These are phyloP conservation scores for Malurus leucopterus DNA, from an alignment of 2,797 vertebrate species.

Conservation along the genomic window DNA sequence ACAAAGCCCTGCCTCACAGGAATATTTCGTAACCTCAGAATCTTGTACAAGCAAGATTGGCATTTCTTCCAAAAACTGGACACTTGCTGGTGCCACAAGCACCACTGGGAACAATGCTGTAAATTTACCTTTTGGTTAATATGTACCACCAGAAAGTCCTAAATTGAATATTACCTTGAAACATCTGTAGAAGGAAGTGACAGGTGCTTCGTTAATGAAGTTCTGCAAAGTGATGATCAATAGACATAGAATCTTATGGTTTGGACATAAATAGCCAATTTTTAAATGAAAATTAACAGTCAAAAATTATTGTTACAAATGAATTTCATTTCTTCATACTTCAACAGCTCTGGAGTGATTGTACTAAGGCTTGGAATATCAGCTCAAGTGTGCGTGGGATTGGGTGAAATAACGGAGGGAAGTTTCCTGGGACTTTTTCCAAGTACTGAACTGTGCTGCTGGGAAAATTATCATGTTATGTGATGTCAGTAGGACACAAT, in stretches of 20 bases:
- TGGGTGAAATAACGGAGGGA: background rate
- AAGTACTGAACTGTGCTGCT: background rate
- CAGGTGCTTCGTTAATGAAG: background rate
- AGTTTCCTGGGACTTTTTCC: background rate
- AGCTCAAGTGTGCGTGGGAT: background rate
- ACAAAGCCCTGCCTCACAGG: background rate
- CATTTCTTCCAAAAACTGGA: background rate
- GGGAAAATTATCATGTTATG: fast-evolving
- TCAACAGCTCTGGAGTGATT: background rate
- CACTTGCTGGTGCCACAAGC: background rate
- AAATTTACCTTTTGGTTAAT: background rate
- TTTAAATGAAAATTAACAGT: background rate
- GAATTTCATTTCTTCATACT: background rate
- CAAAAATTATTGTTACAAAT: background rate
- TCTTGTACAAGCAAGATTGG: background rate
- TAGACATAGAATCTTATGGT: background rate
- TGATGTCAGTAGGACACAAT: background rate
- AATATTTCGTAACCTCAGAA: background rate
- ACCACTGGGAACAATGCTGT: background rate
- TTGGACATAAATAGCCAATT: background rate
- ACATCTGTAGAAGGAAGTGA: background rate
- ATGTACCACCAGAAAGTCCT: background rate
- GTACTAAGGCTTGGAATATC: background rate
- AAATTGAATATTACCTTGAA: background rate
- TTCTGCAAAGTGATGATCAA: background rate